Conservation (phyloP, 2,113 vertebrate species). For the Pterocles gutturalis region DNA sequence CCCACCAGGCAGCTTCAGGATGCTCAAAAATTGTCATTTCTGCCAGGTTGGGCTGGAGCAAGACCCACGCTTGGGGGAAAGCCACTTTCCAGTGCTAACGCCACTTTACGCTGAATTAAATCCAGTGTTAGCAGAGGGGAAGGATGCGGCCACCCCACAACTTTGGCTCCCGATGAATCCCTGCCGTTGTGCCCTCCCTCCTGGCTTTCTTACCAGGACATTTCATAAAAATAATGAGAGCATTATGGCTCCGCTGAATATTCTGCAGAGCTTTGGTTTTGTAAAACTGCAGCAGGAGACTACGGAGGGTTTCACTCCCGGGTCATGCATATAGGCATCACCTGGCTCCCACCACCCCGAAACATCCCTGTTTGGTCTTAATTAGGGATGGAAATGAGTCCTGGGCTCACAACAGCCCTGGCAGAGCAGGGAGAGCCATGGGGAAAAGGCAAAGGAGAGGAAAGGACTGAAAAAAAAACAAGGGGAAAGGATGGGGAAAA, state of each 20-base stretch:
- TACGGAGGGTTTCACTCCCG: neutral
- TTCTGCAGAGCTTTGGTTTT: neutral
- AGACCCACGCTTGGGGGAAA: accelerated
- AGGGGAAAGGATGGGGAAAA: neutral
- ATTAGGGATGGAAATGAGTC: slow-evolving; percentile 6
- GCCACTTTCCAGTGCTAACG: accelerated
- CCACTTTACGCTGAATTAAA: neutral
- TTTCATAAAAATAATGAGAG: neutral
- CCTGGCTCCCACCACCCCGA: neutral
- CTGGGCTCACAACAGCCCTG: neutral
- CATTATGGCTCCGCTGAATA: neutral
- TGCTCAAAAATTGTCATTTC: neutral
- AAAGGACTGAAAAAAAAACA: neutral
- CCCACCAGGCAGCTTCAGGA: neutral
- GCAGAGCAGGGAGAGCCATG: neutral
- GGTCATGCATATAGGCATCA: neutral
- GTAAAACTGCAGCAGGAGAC: neutral
- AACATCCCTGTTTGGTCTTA: neutral
- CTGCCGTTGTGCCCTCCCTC: neutral
- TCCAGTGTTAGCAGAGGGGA: neutral
- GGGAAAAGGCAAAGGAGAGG: neutral
- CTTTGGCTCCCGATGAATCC: neutral
- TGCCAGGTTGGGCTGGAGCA: neutral
- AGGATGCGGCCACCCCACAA: neutral
- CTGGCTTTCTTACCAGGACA: neutral